Evolutionary conservation across 1,140 invertebrate genomes (phyloP).

Genomic region (Halesus radiatus): DNA sequence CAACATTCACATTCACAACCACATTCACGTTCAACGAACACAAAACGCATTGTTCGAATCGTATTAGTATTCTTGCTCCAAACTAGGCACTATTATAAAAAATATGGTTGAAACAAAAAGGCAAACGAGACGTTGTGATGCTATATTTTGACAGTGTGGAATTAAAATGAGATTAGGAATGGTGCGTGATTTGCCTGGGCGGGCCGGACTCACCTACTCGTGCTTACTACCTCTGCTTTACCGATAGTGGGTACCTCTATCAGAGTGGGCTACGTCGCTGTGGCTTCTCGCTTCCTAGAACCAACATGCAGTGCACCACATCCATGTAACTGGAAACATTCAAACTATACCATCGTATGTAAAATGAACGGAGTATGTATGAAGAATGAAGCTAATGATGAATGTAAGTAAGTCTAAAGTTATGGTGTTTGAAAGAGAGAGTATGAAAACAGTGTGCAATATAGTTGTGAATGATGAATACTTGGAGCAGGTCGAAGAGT

Average conservation of each 20-base stretch:
- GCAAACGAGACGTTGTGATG: constrained; percentile 47
- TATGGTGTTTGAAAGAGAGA: too few species aligned
- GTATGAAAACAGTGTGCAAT: too few species aligned
- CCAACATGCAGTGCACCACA: background rate
- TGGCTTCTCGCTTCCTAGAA: background rate
- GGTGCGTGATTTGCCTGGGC: constrained; percentile 54
- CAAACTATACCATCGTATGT: too few species aligned
- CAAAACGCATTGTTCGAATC: constrained; percentile 31
- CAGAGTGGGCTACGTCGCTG: background rate
- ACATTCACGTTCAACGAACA: constrained; percentile 20
- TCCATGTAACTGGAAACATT: background rate
- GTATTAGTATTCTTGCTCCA: background rate
- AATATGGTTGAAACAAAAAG: constrained; percentile 43
- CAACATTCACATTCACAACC: too few species aligned
- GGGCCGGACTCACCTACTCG: constrained; percentile 29
- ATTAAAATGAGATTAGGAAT: constrained; percentile 56
- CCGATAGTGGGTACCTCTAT: too few species aligned
- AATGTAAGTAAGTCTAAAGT: too few species aligned
- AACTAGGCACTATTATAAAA: constrained; percentile 18
- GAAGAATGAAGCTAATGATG: too few species aligned
- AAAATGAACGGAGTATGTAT: too few species aligned
- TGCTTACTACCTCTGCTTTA: too few species aligned
- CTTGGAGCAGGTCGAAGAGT: too few species aligned
- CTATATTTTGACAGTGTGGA: constrained; percentile 56
- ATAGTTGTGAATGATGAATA: too few species aligned